Evolutionary conservation across 1,140 invertebrate species (phyloP).

Genomic region (Zelostemma sp.): DNA sequence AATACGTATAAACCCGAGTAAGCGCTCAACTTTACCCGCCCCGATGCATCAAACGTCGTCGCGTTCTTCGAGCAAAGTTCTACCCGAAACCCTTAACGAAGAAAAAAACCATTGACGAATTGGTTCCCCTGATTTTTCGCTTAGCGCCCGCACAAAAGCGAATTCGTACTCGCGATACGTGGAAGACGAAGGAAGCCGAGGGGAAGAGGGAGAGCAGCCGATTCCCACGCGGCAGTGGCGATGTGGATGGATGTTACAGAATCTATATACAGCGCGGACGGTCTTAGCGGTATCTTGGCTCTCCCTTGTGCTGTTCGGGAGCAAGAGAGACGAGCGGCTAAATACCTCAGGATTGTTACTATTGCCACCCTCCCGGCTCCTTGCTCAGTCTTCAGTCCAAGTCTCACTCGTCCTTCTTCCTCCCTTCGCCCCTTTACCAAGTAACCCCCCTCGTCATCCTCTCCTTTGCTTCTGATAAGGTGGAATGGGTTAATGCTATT

Average conservation of each 20-base stretch:
- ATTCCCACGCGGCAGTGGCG: slow-evolving; percentile 54
- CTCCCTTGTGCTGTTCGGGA: slow-evolving; percentile 61
- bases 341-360: slow-evolving; percentile 72
- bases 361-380: slow-evolving; percentile 63
- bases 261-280: slow-evolving; percentile 61
- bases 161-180: slow-evolving; percentile 50
- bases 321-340: slow-evolving; percentile 62
- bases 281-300: slow-evolving; percentile 69
- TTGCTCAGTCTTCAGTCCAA: slow-evolving; percentile 43
- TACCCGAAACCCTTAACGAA: slow-evolving; percentile 9
- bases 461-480: slow-evolving; percentile 63
- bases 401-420: slow-evolving; percentile 43
- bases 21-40: not conserved
- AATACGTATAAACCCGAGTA: slow-evolving; percentile 2
- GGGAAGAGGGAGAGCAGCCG: slow-evolving; percentile 35
- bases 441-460: slow-evolving; percentile 27
- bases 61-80: not conserved
- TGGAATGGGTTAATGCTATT: slow-evolving; percentile 72
- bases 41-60: slow-evolving; percentile 4
- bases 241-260: slow-evolving; percentile 63
- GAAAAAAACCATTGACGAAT: slow-evolving; percentile 1
- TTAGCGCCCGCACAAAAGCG: slow-evolving; percentile 40
- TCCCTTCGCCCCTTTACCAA: slow-evolving; percentile 25
- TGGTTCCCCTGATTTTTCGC: slow-evolving; percentile 3
- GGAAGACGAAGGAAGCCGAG: slow-evolving; percentile 17